Evolutionary conservation across 1,140 invertebrate species (phyloP).

Genomic region (Eueides isabella): DNA sequence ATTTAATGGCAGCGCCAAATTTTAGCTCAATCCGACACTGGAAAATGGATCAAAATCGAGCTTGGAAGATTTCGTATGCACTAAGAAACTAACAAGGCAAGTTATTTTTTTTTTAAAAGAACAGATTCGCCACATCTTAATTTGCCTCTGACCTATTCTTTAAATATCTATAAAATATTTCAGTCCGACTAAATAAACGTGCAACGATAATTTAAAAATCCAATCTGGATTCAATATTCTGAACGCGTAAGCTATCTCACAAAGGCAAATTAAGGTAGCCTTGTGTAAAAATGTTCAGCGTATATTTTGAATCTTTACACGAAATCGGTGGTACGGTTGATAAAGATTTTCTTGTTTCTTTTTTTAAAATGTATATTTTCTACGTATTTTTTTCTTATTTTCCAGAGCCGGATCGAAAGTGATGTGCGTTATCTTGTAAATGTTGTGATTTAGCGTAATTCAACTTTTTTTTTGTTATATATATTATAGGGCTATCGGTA

Average conservation of each 20-base stretch:
- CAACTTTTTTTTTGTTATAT: too few relatives aligned
- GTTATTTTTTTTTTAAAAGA: too few relatives aligned
- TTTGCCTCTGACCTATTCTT: not conserved
- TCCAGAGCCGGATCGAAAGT: not conserved
- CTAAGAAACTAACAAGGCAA: too few relatives aligned
- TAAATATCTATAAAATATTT: not conserved
- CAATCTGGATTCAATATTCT: constrained; percentile 47
- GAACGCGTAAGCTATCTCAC: constrained; percentile 56
- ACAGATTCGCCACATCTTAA: too few relatives aligned
- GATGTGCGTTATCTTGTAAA: too few relatives aligned
- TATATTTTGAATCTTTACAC: not conserved
- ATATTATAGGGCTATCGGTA: too few relatives aligned
- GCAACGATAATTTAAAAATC: constrained; percentile 43
- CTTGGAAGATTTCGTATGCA: too few relatives aligned
- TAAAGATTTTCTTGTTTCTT: constrained; percentile 11
- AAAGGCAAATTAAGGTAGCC: constrained; percentile 62
- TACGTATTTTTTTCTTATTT: not conserved
- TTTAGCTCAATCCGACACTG: too few relatives aligned
- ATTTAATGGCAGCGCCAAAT: too few relatives aligned
- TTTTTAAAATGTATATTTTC: not conserved
- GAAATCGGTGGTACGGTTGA: not conserved
- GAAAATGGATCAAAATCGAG: too few relatives aligned
- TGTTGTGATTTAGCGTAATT: too few relatives aligned
- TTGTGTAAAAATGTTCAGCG: constrained; percentile 46
- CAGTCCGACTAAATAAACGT: constrained; percentile 1